A percentile compares a stretch with the other conserved stretches of the same genome.
These are phyloP conservation scores for Eremophila alpestris DNA, from an alignment of 2,797 vertebrate genomes.

Conservation along the genomic window DNA sequence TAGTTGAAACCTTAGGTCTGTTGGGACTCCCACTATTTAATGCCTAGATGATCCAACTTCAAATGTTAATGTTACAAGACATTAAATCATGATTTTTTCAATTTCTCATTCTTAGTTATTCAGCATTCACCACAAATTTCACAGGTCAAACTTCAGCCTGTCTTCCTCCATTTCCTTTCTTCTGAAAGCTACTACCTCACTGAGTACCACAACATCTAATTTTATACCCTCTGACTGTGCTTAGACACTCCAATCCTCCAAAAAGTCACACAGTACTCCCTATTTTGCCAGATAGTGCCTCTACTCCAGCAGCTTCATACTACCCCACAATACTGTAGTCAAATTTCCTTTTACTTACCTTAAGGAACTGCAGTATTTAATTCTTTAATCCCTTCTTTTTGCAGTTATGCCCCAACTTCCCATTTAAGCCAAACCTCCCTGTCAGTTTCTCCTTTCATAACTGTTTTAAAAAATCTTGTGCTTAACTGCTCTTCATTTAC, in stretches of 20 bases:
- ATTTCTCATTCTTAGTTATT: background rate
- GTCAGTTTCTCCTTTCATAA: background rate
- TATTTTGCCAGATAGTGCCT: background rate
- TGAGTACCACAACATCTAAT: background rate
- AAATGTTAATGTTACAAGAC: background rate
- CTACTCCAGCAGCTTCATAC: background rate
- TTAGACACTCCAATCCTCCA: background rate
- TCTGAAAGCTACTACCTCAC: background rate
- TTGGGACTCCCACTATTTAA: conserved; percentile 7
- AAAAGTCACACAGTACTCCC: background rate
- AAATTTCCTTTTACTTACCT: background rate
- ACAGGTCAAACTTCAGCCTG: background rate
- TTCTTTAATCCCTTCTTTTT: background rate
- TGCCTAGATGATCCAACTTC: background rate
- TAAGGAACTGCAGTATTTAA: background rate
- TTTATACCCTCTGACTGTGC: background rate
- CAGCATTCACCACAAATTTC: background rate
- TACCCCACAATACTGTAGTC: background rate
- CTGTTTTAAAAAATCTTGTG: background rate
- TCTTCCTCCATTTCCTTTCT: background rate
- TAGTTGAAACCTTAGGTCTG: background rate
- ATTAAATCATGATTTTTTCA: background rate
- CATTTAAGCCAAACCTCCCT: background rate
- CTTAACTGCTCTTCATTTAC: background rate
- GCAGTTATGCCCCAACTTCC: background rate